These are phyloP conservation scores for Paradoxurus hermaphroditus DNA, from an alignment of 2,113 vertebrate genomes.

Conservation along the genomic window DNA sequence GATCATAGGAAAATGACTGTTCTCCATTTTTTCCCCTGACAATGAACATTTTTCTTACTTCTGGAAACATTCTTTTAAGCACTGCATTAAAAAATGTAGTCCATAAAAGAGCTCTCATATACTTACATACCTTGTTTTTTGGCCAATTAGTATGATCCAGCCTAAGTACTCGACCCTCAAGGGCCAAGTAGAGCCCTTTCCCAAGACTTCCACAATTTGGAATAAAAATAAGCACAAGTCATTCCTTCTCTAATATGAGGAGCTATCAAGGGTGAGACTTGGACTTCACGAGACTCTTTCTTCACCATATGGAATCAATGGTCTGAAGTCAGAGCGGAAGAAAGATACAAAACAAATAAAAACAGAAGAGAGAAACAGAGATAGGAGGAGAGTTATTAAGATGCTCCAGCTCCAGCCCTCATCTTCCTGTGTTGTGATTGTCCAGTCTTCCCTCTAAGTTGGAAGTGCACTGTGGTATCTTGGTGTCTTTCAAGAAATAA, in stretches of 20 bases:
- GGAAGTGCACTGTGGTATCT: not conserved
- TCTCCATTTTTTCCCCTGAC: not conserved
- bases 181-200: not conserved
- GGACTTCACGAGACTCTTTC: not conserved
- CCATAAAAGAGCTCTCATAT: not conserved
- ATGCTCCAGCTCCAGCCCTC: not conserved
- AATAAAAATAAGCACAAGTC: not conserved
- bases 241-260: not conserved
- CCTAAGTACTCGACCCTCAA: not conserved
- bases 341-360: not conserved
- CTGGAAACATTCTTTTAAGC: not conserved
- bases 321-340: not conserved
- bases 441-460: not conserved
- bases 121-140: not conserved
- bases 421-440: not conserved
- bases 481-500: not conserved
- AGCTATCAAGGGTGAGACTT: not conserved
- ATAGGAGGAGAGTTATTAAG: not conserved
- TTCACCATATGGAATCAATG: not conserved
- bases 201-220: not conserved
- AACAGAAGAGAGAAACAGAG: not conserved
- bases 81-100: not conserved
- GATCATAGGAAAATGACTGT: not conserved
- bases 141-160: not conserved
- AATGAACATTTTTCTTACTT: not conserved